These are phyloP conservation scores for Drosophila tani DNA, from an alignment of 1,140 invertebrate genomes.

Conservation along the genomic window DNA sequence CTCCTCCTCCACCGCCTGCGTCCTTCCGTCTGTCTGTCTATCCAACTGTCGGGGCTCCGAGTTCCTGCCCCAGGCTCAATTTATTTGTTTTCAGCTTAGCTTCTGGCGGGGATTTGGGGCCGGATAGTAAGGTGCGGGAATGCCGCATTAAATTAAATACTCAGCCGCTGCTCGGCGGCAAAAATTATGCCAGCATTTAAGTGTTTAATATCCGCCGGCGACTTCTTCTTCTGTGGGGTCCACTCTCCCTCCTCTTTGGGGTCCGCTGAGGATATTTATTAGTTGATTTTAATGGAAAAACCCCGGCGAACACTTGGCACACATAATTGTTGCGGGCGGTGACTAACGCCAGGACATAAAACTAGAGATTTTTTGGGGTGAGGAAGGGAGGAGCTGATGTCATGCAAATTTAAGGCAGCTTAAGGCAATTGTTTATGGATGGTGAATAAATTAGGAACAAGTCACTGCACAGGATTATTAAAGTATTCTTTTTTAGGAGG, in stretches of 20 bases:
- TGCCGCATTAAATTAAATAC: conserved; percentile 77
- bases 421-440: conserved; percentile 32
- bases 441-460: conserved; percentile 19
- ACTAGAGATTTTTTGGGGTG: conserved; percentile 23
- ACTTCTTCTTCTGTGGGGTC: conserved; percentile 35
- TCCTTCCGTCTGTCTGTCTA: conserved; percentile 57
- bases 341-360: conserved; percentile 55
- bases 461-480: not conserved
- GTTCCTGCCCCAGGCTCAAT: conserved; percentile 33
- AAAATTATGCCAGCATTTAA: conserved; percentile 80
- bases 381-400: conserved; percentile 12
- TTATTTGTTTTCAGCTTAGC: conserved; percentile 75
- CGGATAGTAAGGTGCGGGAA: conserved; percentile 34
- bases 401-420: conserved; percentile 43
- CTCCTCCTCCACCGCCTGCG: not conserved
- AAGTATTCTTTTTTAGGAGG: not conserved
- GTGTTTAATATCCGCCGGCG: conserved; percentile 78
- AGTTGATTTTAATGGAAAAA: conserved; percentile 75
- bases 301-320: conserved; percentile 37
- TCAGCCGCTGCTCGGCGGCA: conserved; percentile 47
- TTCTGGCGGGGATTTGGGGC: conserved; percentile 29
- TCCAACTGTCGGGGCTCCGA: conserved; percentile 51
- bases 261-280: conserved; percentile 67
- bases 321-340: conserved; percentile 50
- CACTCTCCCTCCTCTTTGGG: not conserved